Evolutionary conservation across 1,140 invertebrate species (phyloP).

Genomic region (Drosophila sturtevanti): DNA sequence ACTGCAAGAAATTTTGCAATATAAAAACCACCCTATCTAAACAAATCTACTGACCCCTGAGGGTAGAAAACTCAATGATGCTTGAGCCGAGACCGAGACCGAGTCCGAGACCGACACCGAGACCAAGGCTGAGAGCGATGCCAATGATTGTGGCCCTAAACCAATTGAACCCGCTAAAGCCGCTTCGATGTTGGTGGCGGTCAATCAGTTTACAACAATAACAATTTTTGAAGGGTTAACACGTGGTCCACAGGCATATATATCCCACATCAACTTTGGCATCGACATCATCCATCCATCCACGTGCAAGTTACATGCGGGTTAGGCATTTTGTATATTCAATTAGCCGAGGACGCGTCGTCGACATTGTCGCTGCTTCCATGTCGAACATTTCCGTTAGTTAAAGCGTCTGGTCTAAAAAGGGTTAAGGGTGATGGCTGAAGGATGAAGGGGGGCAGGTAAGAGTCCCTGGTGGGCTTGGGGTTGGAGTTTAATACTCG

Average conservation of each 20-base stretch:
- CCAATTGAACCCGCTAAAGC: conserved; percentile 37
- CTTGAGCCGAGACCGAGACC: conserved; percentile 9
- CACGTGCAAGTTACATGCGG: conserved; percentile 1
- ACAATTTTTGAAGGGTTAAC: conserved; percentile 72
- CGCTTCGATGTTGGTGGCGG: conserved; percentile 29
- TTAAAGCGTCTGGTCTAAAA: conserved; percentile 16
- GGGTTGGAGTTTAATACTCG: background rate
- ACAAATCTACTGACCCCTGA: background rate
- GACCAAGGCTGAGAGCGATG: background rate
- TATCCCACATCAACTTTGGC: background rate
- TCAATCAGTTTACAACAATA: conserved; percentile 72
- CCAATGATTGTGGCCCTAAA: conserved; percentile 23
- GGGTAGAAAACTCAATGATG: conserved; percentile 39
- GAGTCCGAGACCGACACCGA: background rate
- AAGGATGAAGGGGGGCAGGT: background rate
- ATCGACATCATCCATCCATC: conserved; percentile 16
- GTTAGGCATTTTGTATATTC: conserved; percentile 73
- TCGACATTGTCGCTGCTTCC: conserved; percentile 21
- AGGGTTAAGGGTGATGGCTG: conserved; percentile 3
- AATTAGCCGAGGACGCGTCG: conserved; percentile 45
- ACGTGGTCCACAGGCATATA: conserved; percentile 51
- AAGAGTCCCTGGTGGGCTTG: no score
- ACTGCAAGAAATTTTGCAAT: conserved; percentile 28
- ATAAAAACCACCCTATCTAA: conserved; percentile 21
- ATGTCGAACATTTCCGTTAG: conserved; percentile 56